A percentile compares a stretch with the other conserved stretches of the same genome.
Evolutionary conservation across 2,888 invertebrate genomes (phyloP).

Genomic region (Rotaria magnacalcarata): DNA sequence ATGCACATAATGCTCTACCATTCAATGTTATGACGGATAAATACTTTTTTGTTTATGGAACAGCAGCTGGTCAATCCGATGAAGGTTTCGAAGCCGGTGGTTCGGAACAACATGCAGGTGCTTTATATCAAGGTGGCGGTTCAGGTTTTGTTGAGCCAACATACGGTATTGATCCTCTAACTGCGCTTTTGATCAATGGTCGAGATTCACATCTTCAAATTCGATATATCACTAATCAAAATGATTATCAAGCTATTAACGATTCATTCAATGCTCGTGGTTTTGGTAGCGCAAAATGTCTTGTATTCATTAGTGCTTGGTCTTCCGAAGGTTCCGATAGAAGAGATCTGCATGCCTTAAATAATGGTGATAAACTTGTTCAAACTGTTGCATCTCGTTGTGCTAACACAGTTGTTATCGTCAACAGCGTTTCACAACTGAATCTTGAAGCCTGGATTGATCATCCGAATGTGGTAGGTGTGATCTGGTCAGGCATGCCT

Average conservation of each 20-base stretch:
- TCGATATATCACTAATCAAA: neutral
- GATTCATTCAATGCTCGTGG: neutral
- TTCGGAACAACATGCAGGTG: neutral
- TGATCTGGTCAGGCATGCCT: neutral
- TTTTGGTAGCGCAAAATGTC: constrained; percentile 10
- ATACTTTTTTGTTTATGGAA: neutral
- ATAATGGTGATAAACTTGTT: neutral
- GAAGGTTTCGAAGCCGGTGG: neutral
- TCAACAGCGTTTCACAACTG: constrained; percentile 1
- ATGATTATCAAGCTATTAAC: neutral
- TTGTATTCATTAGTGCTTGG: constrained; percentile 16
- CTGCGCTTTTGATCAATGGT: neutral
- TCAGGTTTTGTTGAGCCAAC: neutral
- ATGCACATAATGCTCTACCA: neutral
- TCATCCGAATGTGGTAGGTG: constrained; percentile 1
- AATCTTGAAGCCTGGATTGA: constrained; percentile 19
- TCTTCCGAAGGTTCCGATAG: neutral
- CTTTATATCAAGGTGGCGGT: constrained; percentile 21
- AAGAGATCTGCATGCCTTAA: neutral
- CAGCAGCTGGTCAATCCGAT: constrained; percentile 1
- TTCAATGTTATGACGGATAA: neutral
- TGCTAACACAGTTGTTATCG: neutral
- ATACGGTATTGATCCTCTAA: constrained; percentile 19
- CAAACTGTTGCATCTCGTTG: neutral
- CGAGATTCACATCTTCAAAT: constrained; percentile 10